Conservation (phyloP, 2,113 vertebrate genomes). For the western clawed frog (Xenopus tropicalis) region DNA sequence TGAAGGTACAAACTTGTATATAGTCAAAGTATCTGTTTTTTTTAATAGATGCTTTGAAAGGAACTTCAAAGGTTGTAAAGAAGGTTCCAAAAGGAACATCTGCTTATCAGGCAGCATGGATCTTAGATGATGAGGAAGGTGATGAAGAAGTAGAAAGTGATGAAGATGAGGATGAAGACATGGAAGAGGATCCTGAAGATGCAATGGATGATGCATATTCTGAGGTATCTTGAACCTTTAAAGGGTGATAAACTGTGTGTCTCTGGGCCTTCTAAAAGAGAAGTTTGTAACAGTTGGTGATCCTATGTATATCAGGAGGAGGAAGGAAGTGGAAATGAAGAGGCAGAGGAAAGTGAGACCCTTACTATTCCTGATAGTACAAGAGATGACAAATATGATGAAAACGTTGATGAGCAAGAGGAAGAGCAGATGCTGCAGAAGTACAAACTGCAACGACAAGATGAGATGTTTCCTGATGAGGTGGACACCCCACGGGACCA, state of each 20-base stretch:
- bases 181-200: slow-evolving; percentile 62
- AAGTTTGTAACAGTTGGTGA: not conserved
- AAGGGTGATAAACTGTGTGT: not conserved
- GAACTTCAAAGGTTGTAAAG: slow-evolving; percentile 67
- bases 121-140: slow-evolving; percentile 73
- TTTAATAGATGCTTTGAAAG: slow-evolving; percentile 65
- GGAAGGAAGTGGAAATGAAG: slow-evolving; percentile 60
- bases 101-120: slow-evolving; percentile 93
- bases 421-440: slow-evolving; percentile 80
- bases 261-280: fast-evolving
- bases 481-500: slow-evolving; percentile 85
- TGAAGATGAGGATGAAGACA: slow-evolving; percentile 57
- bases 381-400: slow-evolving; percentile 78
- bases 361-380: slow-evolving; percentile 66
- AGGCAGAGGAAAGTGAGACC: slow-evolving; percentile 78
- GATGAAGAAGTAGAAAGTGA: slow-evolving; percentile 62
- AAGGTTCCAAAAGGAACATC: slow-evolving; percentile 95
- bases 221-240: slow-evolving; percentile 61
- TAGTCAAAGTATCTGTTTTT: too few species aligned
- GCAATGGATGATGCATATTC: slow-evolving; percentile 64
- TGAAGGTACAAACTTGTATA: too few species aligned
- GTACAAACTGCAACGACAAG: slow-evolving; percentile 84
- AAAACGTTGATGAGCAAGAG: slow-evolving; percentile 77
- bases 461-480: slow-evolving; percentile 94
- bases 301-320: slow-evolving; percentile 35